A percentile compares a stretch with the other conserved stretches of the same genome.
Conservation (phyloP, 2,797 vertebrate genomes). For the Monodelphis domestica region DNA sequence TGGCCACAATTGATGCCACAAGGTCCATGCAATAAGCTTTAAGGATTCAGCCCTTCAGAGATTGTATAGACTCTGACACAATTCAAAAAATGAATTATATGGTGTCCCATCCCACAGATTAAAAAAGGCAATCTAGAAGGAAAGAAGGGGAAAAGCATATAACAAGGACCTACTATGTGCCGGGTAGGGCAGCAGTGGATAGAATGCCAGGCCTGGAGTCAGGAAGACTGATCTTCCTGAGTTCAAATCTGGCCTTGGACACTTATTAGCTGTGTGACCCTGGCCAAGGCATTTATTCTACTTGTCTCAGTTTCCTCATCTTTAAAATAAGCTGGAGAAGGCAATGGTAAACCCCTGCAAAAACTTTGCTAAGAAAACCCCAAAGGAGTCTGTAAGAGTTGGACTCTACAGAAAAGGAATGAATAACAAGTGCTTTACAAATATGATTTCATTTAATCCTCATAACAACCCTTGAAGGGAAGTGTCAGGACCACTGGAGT, state of each 20-base stretch:
- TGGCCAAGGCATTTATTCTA: neutral
- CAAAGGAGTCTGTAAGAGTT: neutral
- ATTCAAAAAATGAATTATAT: neutral
- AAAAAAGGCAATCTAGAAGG: neutral
- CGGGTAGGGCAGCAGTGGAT: neutral
- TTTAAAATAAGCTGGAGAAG: neutral
- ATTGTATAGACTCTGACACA: neutral
- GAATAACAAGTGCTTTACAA: neutral
- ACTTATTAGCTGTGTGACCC: neutral
- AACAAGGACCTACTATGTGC: neutral
- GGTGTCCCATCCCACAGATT: neutral
- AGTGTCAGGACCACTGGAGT: no score
- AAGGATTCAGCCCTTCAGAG: neutral
- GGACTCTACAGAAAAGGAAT: neutral
- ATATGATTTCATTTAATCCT: neutral
- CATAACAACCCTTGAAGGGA: neutral
- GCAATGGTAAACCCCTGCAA: neutral
- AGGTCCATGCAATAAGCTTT: neutral
- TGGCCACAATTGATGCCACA: neutral
- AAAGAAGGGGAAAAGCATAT: neutral
- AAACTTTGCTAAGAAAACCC: neutral
- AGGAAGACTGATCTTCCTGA: neutral
- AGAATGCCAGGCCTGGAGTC: neutral
- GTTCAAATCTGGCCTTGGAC: neutral
- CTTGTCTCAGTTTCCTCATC: neutral